These are phyloP conservation scores for Mixornis gularis DNA, from an alignment of 2,113 vertebrate genomes.

Conservation along the genomic window DNA sequence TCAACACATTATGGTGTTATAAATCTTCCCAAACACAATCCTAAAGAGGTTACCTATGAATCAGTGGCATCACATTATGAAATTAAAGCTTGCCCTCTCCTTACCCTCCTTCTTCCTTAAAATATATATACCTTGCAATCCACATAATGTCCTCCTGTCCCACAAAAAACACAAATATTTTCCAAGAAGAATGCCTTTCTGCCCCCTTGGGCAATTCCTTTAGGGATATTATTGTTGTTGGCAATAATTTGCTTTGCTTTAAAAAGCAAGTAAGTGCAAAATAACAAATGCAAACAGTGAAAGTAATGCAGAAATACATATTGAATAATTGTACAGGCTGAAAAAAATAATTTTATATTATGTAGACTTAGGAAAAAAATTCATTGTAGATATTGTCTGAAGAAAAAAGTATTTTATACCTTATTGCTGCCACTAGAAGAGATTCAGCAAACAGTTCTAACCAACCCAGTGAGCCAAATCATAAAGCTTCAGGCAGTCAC, in stretches of 20 bases:
- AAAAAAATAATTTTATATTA: neutral
- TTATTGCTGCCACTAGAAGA: slow-evolving; percentile 33
- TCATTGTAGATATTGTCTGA: neutral
- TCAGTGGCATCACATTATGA: neutral
- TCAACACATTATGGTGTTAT: neutral
- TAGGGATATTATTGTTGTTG: neutral
- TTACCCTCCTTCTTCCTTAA: neutral
- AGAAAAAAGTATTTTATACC: neutral
- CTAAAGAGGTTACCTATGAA: neutral
- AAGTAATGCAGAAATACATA: neutral
- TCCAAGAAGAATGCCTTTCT: neutral
- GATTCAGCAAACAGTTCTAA: slow-evolving; percentile 44
- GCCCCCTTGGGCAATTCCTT: neutral
- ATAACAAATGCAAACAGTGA: neutral
- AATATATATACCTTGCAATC: neutral
- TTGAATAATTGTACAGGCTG: neutral
- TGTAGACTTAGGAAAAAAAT: neutral
- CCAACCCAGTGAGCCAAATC: slow-evolving; percentile 61
- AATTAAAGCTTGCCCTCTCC: neutral
- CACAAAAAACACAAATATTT: neutral
- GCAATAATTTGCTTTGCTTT: slow-evolving; percentile 1
- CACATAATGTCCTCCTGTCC: neutral
- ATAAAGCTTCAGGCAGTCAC: slow-evolving; percentile 56
- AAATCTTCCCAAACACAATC: neutral
- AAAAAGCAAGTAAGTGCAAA: neutral